phyloP scores from a whole-genome alignment of 2,113 vertebrate species.

The Hippocampus guttulatus region DNA sequence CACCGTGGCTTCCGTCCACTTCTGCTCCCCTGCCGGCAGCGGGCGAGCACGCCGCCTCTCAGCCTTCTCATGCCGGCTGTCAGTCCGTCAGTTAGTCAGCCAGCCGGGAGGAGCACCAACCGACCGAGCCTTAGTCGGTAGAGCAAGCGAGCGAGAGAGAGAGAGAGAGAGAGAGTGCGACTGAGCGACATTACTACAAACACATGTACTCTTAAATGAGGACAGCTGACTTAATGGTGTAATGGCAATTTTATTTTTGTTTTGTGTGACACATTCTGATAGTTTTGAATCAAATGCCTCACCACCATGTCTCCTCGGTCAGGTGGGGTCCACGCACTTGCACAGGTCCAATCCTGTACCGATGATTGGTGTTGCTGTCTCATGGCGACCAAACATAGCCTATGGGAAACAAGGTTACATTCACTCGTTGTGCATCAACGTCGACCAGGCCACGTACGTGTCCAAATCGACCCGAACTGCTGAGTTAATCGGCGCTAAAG shows the following conservation, averaged over 20 bases:
- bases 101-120: constrained; percentile 32
- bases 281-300: neutral
- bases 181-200: neutral
- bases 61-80: constrained; percentile 42
- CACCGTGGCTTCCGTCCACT: constrained; percentile 17
- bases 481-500: too few relatives aligned
- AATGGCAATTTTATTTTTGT: neutral
- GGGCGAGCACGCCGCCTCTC: constrained; percentile 41
- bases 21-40: constrained; percentile 30
- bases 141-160: neutral
- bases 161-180: neutral
- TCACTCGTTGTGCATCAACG: neutral
- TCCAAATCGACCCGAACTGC: too few relatives aligned
- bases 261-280: neutral
- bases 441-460: too few relatives aligned
- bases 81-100: constrained; percentile 36
- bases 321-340: constrained; percentile 34
- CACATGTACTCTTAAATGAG: neutral
- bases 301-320: constrained; percentile 35
- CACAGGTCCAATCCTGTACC: constrained; percentile 22
- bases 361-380: constrained; percentile 1
- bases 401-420: neutral
- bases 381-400: constrained; percentile 25
- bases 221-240: neutral
- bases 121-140: constrained; percentile 24